A percentile compares a stretch with the other conserved stretches of the same genome.
These are phyloP conservation scores for Tethea ocularis DNA, from an alignment of 2,888 invertebrate genomes.

Conservation along the genomic window DNA sequence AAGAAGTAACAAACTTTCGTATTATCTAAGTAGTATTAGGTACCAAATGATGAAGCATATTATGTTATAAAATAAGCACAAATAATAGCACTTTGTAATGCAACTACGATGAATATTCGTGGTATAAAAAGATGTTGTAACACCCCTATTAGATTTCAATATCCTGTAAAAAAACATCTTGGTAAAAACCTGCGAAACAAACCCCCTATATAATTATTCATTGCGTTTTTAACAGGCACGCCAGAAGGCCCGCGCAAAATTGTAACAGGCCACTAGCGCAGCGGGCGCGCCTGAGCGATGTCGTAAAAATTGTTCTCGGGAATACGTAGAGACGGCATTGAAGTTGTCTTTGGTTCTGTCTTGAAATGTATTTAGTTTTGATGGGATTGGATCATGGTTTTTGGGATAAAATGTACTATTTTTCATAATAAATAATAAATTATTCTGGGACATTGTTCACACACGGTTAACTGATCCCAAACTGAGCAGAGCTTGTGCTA, in stretches of 20 bases:
- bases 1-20: too few species aligned
- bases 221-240: slow-evolving; percentile 79
- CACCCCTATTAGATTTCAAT: slow-evolving; percentile 5
- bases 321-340: slow-evolving; percentile 48
- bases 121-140: background rate
- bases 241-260: slow-evolving; percentile 70
- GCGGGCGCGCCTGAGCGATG: slow-evolving; percentile 66
- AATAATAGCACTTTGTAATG: background rate
- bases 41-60: too few species aligned
- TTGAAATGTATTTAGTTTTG: too few species aligned
- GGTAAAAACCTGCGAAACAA: slow-evolving; percentile 28
- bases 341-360: background rate
- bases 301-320: slow-evolving; percentile 72
- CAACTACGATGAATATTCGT: background rate
- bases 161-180: background rate
- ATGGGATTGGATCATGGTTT: too few species aligned
- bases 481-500: too few species aligned
- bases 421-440: too few species aligned
- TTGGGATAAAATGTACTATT: too few species aligned
- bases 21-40: too few species aligned
- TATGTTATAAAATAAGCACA: background rate
- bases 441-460: too few species aligned
- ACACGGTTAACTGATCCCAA: too few species aligned
- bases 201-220: slow-evolving; percentile 76
- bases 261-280: slow-evolving; percentile 70